A percentile compares a stretch with the other conserved stretches of the same genome.
These are phyloP conservation scores for Anguilla megastoma DNA, from an alignment of 2,797 vertebrate species.

Conservation along the genomic window DNA sequence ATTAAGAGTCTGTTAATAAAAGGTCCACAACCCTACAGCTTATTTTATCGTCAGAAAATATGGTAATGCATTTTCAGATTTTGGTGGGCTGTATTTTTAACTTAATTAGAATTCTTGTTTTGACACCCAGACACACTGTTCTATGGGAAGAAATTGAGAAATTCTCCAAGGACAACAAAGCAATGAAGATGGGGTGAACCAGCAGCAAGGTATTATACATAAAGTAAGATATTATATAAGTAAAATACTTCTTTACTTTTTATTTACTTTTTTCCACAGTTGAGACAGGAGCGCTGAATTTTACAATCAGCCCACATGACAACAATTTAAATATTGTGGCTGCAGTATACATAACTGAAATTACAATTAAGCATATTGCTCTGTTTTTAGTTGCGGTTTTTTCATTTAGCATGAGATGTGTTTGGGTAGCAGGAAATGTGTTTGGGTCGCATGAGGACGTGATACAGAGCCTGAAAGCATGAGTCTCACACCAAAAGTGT, in stretches of 20 bases:
- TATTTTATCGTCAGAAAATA: conserved; percentile 5
- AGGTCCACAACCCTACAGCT: conserved; percentile 8
- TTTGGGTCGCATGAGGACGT: no score
- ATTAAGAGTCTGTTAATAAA: conserved; percentile 11
- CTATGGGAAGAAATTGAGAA: neutral
- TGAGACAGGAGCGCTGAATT: neutral
- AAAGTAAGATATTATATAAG: neutral
- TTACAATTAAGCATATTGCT: neutral
- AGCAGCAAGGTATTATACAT: neutral
- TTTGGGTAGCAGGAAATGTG: no score
- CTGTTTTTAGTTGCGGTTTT: no score
- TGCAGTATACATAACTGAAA: neutral
- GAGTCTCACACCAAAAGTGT: no score
- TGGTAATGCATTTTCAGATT: neutral
- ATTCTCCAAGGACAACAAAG: neutral
- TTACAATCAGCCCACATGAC: neutral
- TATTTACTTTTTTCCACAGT: neutral
- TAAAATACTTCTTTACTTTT: no score
- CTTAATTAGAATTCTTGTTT: conserved; percentile 21
- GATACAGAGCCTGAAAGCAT: no score
- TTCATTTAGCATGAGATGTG: no score
- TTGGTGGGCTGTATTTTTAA: conserved; percentile 18
- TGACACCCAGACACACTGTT: conserved; percentile 11
- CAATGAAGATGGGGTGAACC: neutral
- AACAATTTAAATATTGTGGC: neutral